Percentiles rank a stretch among this genome's conserved stretches.
Evolutionary conservation across 2,797 vertebrate genomes (phyloP).

Genomic region (Siniperca undulata): DNA sequence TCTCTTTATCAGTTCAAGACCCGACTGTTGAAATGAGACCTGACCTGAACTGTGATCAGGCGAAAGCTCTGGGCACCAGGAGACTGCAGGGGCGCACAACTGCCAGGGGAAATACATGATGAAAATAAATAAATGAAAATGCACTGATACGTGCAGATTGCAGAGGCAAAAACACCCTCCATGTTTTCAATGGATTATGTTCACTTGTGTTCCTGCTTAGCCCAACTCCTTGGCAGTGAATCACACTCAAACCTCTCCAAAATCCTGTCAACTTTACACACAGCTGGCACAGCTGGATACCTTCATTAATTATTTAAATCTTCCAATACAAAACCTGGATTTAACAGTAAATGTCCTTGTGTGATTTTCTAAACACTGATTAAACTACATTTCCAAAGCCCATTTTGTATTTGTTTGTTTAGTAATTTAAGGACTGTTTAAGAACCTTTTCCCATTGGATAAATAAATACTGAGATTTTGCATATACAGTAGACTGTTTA

Average conservation of each 20-base stretch:
- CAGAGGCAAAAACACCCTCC: neutral
- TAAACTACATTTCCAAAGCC: neutral
- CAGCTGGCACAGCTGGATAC: conserved; percentile 1
- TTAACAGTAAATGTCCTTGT: neutral
- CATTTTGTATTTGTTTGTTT: neutral
- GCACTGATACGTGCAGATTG: neutral
- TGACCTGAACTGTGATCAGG: neutral
- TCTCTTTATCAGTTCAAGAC: neutral
- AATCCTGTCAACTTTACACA: neutral
- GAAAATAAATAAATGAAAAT: neutral
- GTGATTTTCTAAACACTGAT: neutral
- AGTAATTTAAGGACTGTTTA: neutral
- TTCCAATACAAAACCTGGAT: neutral
- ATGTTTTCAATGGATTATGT: neutral
- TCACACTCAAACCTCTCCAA: neutral
- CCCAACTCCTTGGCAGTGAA: neutral
- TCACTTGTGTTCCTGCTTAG: neutral
- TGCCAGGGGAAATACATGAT: neutral
- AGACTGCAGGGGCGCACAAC: neutral
- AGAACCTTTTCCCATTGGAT: neutral
- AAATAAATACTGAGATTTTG: neutral
- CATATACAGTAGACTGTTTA: neutral
- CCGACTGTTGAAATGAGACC: neutral
- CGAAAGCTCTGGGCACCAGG: neutral
- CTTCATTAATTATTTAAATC: neutral